A percentile compares a stretch with the other conserved stretches of the same genome.
phyloP scores from a whole-genome alignment of 1,140 invertebrate genomes.

The Agraylea sexmaculata region DNA sequence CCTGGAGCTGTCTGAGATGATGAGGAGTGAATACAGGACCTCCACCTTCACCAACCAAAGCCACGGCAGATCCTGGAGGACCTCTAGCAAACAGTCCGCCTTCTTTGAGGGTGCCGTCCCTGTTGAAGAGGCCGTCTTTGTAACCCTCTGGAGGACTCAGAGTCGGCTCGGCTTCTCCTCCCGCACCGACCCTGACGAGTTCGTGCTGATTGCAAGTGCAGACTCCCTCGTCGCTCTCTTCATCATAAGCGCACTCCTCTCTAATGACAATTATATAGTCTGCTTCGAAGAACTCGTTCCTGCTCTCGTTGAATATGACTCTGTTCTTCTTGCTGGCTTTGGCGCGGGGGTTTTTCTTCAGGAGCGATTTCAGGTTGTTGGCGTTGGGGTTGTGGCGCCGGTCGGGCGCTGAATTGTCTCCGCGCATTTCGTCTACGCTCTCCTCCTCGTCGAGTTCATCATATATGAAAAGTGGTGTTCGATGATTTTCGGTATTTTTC shows the following conservation, averaged over 20 bases:
- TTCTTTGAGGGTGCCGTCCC: conserved; percentile 37
- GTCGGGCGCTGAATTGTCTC: conserved; percentile 30
- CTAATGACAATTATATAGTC: conserved; percentile 79
- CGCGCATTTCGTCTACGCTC: conserved; percentile 27
- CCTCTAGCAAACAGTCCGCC: conserved; percentile 34
- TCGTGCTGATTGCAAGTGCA: conserved; percentile 65
- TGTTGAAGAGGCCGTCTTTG: conserved; percentile 52
- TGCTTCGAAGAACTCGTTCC: conserved; percentile 77
- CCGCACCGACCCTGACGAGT: conserved; percentile 46
- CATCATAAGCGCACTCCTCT: conserved; percentile 69
- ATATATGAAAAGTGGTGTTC: too few species aligned
- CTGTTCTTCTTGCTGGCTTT: conserved; percentile 51
- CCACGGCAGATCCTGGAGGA: conserved; percentile 38
- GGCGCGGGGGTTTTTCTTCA: conserved; percentile 27
- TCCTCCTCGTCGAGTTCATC: conserved; percentile 9
- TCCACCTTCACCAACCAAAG: conserved; percentile 43
- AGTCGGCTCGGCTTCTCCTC: conserved; percentile 41
- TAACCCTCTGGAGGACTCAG: conserved; percentile 77
- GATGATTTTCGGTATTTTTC: too few species aligned
- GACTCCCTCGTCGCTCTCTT: conserved; percentile 56
- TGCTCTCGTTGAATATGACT: conserved; percentile 74
- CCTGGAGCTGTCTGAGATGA: conserved; percentile 44
- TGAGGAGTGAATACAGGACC: conserved; percentile 47
- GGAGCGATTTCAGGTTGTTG: conserved; percentile 38
- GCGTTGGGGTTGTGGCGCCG: conserved; percentile 39